Conservation (phyloP, 2,113 vertebrate genomes). For the Mixornis gularis region DNA sequence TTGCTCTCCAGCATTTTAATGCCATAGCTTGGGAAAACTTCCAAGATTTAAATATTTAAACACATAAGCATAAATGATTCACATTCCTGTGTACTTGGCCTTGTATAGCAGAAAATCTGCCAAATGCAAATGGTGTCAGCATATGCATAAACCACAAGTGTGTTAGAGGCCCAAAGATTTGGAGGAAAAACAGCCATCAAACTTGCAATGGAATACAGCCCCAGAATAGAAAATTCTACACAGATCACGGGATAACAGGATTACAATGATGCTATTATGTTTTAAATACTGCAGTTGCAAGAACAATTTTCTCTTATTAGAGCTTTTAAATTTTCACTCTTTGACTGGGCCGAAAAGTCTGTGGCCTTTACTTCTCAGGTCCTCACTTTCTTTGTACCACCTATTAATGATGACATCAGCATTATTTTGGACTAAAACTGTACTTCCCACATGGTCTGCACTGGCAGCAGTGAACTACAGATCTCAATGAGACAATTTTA, state of each 20-base stretch:
- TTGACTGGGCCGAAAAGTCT: background rate
- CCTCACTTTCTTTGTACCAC: background rate
- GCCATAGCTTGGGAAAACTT: slow-evolving; percentile 14
- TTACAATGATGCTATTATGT: background rate
- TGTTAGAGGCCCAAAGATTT: background rate
- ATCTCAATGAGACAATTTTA: background rate
- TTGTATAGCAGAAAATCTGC: slow-evolving; percentile 8
- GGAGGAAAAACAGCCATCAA: background rate
- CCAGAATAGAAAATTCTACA: background rate
- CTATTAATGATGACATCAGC: background rate
- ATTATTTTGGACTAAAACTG: background rate
- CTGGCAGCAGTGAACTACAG: background rate
- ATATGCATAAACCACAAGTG: background rate
- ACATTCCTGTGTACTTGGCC: slow-evolving; percentile 11
- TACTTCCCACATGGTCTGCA: background rate
- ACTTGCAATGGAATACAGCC: background rate
- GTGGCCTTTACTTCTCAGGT: background rate
- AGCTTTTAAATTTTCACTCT: background rate
- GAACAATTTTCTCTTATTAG: background rate
- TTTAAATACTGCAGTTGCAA: background rate
- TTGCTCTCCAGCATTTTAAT: slow-evolving; percentile 41
- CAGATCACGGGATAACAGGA: background rate
- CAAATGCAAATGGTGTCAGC: background rate
- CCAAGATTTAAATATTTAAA: slow-evolving; percentile 44
- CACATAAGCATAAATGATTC: slow-evolving; percentile 40